Evolutionary conservation across 2,113 vertebrate species (phyloP).

Genomic region (Hiodon tergisus): DNA sequence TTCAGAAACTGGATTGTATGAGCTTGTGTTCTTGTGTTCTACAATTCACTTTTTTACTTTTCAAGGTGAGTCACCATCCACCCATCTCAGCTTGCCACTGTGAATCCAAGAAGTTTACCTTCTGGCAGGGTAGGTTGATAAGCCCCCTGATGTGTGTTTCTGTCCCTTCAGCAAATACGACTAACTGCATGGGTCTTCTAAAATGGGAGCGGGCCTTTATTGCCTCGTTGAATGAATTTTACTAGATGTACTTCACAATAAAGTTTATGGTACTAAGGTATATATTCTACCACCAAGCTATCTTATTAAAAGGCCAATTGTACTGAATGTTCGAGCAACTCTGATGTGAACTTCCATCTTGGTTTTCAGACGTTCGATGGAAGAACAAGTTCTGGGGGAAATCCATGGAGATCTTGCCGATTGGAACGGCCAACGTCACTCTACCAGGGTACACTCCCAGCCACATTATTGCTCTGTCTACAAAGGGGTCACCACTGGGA

Average conservation of each 20-base stretch:
- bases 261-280: too few species aligned
- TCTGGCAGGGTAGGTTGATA: constrained; percentile 87
- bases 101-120: constrained; percentile 99
- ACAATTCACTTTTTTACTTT: constrained; percentile 13
- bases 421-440: constrained; percentile 85
- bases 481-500: too few species aligned
- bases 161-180: neutral
- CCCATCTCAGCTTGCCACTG: constrained; percentile 97
- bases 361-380: constrained; percentile 88
- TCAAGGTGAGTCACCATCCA: constrained; percentile 97
- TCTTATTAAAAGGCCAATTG: too few species aligned
- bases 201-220: too few species aligned
- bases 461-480: neutral
- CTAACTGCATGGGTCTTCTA: too few species aligned
- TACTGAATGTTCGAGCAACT: too few species aligned
- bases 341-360: neutral
- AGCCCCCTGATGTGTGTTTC: constrained; percentile 10
- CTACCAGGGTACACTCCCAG: constrained; percentile 78
- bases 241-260: too few species aligned
- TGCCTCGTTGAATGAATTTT: too few species aligned
- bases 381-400: constrained; percentile 99
- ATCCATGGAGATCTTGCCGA: constrained; percentile 97
- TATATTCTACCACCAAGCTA: too few species aligned
- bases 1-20: too few species aligned
- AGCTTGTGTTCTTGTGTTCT: neutral